Conservation (phyloP, 1,140 invertebrate species). For the Thalassaphorura encarpata region DNA sequence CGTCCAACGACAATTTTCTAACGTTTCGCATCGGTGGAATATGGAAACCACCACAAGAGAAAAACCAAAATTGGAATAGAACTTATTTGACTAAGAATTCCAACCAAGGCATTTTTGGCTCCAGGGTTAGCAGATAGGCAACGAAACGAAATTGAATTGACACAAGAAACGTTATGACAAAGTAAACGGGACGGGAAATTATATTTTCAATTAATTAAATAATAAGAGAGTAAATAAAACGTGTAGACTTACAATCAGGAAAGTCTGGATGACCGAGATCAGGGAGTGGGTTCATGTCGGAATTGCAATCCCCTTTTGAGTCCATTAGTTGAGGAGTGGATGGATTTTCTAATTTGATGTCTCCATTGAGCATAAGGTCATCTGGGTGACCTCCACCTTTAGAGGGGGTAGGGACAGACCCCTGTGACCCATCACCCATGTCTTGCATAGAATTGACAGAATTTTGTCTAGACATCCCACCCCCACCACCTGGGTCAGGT, state of each 20-base stretch:
- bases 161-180: background rate
- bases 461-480: too few relatives aligned
- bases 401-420: constrained; percentile 1
- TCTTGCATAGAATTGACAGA: constrained; percentile 6
- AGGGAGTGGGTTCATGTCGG: constrained; percentile 27
- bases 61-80: too few relatives aligned
- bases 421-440: constrained; percentile 12
- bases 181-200: too few relatives aligned
- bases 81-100: too few relatives aligned
- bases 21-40: too few relatives aligned
- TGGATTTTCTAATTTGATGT: constrained; percentile 31
- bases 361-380: constrained; percentile 32
- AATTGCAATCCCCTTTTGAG: constrained; percentile 17
- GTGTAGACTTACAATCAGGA: constrained; percentile 31
- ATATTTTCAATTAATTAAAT: background rate
- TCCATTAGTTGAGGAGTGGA: constrained; percentile 23
- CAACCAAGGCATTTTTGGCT: too few relatives aligned
- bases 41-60: too few relatives aligned
- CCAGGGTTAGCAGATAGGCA: too few relatives aligned
- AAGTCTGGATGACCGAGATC: constrained; percentile 29
- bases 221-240: too few relatives aligned
- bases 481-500: constrained; percentile 18
- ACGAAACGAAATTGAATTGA: too few relatives aligned
- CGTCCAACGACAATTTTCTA: too few relatives aligned
- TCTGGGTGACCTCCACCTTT: constrained; percentile 26